Percentiles rank a stretch among this genome's conserved stretches.
These are phyloP conservation scores for Aricia artaxerxes DNA, from an alignment of 2,888 invertebrate species.

Conservation along the genomic window DNA sequence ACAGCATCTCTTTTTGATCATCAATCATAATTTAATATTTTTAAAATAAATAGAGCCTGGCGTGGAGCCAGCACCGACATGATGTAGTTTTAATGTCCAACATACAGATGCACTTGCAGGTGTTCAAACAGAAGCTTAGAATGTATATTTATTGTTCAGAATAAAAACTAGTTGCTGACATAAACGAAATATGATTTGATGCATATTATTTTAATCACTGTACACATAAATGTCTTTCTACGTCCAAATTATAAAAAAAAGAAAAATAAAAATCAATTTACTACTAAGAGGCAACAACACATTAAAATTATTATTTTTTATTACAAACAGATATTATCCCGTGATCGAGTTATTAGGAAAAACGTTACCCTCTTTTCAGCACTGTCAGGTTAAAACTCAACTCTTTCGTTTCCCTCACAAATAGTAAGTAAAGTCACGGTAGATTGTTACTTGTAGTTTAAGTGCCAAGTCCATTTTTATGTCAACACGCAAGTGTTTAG, in stretches of 20 bases:
- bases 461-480: conserved; percentile 27
- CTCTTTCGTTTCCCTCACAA: background rate
- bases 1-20: background rate
- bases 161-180: background rate
- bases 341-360: too few relatives aligned
- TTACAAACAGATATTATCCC: too few relatives aligned
- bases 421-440: background rate
- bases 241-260: too few relatives aligned
- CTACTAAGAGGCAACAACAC: too few relatives aligned
- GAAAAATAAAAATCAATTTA: too few relatives aligned
- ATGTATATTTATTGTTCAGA: background rate
- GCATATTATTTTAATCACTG: too few relatives aligned
- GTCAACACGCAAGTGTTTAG: conserved; percentile 34
- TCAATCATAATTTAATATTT: conserved; percentile 16
- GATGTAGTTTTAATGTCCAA: conserved; percentile 28
- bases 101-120: conserved; percentile 9
- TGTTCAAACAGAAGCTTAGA: background rate
- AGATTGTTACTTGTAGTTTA: background rate
- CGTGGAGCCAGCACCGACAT: conserved; percentile 13
- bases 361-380: background rate
- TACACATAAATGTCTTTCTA: too few relatives aligned
- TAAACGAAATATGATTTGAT: background rate
- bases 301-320: too few relatives aligned
- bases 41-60: conserved; percentile 3
- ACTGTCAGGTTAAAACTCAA: background rate